Percentiles rank a stretch among this genome's conserved stretches.
Conservation (phyloP, 35 echinoderm and acorn worm genomes). For the Ophiothrix spiculata region DNA sequence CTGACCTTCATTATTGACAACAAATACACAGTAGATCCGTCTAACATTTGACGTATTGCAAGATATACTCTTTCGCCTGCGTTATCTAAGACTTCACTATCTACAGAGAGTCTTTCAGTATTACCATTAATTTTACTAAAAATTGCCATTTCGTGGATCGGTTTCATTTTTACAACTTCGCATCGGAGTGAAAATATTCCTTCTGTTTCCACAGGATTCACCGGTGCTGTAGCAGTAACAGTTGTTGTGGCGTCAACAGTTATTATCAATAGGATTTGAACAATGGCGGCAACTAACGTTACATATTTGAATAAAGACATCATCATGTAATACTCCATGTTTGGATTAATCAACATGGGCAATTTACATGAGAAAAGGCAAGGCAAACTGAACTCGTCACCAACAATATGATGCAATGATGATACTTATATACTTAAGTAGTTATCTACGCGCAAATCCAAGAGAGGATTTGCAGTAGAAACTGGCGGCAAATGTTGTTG, state of each 20-base stretch:
- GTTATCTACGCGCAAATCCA: no score
- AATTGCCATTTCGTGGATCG: not conserved
- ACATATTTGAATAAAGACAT: not conserved
- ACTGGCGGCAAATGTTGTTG: no score
- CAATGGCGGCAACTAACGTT: not conserved
- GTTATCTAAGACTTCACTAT: not conserved
- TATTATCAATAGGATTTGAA: not conserved
- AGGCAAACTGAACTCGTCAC: no score
- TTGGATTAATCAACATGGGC: not conserved
- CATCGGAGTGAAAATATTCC: not conserved
- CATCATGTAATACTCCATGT: not conserved
- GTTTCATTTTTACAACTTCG: slow-evolving; percentile 4
- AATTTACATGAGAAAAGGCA: not conserved
- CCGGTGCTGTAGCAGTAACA: not conserved
- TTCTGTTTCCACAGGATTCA: not conserved
- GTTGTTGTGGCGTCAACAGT: not conserved
- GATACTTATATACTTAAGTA: not conserved
- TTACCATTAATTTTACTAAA: not conserved
- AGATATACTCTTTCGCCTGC: not conserved
- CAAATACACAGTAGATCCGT: not conserved
- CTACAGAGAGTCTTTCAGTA: not conserved
- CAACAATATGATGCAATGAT: no score
- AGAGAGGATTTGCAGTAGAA: no score
- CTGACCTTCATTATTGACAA: not conserved
- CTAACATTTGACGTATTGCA: not conserved